Evolutionary conservation across 1,140 invertebrate genomes (phyloP).

Genomic region (Drosophila pallidifrons): DNA sequence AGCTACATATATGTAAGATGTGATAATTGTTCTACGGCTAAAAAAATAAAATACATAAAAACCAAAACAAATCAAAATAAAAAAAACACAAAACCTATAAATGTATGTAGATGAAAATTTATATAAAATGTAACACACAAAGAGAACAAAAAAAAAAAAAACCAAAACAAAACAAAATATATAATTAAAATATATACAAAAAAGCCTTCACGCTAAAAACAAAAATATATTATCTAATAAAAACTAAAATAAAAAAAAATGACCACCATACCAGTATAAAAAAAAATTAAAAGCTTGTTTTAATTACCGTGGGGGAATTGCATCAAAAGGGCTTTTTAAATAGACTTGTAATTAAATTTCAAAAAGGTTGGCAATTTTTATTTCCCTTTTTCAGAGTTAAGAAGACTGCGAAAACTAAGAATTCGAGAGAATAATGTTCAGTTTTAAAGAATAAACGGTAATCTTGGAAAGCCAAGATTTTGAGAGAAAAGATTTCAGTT

Average conservation of each 20-base stretch:
- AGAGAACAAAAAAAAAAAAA: conserved; percentile 28
- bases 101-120: conserved; percentile 50
- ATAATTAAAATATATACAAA: conserved; percentile 51
- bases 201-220: conserved; percentile 51
- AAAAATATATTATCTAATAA: conserved; percentile 68
- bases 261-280: conserved; percentile 77
- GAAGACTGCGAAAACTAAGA: no score
- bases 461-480: no score
- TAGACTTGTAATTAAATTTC: no score
- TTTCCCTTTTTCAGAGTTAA: no score
- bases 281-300: not conserved
- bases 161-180: conserved; percentile 48
- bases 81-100: conserved; percentile 37
- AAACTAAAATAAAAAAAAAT: conserved; percentile 72
- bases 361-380: no score
- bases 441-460: no score
- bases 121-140: conserved; percentile 33
- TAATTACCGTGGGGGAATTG: not conserved
- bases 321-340: not conserved
- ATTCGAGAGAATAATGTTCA: no score
- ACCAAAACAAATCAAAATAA: conserved; percentile 23
- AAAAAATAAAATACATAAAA: conserved; percentile 34
- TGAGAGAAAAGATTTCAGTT: no score
- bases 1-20: conserved; percentile 76
- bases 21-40: conserved; percentile 82